phyloP scores from a whole-genome alignment of 2,797 vertebrate genomes.

The Myripristis murdjan region DNA sequence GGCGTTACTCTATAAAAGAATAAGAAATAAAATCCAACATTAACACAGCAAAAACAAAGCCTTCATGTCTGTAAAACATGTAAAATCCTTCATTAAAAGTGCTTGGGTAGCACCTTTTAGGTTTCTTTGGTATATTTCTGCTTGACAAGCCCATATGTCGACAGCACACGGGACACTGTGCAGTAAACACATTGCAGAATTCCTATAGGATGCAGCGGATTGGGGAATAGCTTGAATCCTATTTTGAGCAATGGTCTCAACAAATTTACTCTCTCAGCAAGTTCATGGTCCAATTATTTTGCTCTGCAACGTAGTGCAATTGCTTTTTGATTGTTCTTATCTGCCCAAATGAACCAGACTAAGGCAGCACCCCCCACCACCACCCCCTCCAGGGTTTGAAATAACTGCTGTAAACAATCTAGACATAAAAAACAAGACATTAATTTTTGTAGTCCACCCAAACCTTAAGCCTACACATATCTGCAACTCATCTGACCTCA shows the following conservation, averaged over 20 bases:
- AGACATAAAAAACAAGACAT: conserved; percentile 4
- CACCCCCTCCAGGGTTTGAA: conserved; percentile 53
- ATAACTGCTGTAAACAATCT: conserved; percentile 29
- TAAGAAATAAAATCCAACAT: too few relatives aligned
- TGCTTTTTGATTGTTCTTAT: conserved; percentile 56
- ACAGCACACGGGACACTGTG: conserved; percentile 21
- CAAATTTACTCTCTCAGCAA: conserved; percentile 43
- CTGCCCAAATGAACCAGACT: conserved; percentile 51
- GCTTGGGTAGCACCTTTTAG: background rate
- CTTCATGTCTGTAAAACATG: too few relatives aligned
- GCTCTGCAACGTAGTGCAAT: conserved; percentile 42
- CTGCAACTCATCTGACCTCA: background rate
- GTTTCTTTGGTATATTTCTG: background rate
- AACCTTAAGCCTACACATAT: too few relatives aligned
- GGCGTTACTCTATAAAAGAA: too few relatives aligned
- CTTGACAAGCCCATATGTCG: background rate
- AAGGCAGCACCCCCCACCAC: conserved; percentile 45
- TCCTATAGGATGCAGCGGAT: conserved; percentile 14
- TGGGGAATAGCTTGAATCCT: conserved; percentile 30
- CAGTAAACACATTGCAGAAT: conserved; percentile 5
- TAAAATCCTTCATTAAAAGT: too few relatives aligned
- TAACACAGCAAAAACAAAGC: too few relatives aligned
- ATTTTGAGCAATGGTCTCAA: conserved; percentile 47
- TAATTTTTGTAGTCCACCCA: too few relatives aligned
- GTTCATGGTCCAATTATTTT: conserved; percentile 39